Evolutionary conservation across 2,113 vertebrate genomes (phyloP).

Genomic region (Pluvianellus socialis): DNA sequence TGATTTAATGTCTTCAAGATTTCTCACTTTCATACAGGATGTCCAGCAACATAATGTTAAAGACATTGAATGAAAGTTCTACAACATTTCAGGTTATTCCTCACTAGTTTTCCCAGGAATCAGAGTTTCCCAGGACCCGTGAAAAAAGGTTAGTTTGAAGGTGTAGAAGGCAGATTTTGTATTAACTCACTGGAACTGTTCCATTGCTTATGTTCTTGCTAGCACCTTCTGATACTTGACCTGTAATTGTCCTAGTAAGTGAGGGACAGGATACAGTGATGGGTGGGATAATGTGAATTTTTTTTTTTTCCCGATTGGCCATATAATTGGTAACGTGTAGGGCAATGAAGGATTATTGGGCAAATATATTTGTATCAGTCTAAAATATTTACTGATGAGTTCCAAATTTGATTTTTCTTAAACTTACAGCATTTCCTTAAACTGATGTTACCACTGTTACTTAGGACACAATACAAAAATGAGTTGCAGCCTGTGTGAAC

Average conservation of each 20-base stretch:
- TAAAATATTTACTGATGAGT: not conserved
- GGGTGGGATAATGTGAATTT: too few relatives aligned
- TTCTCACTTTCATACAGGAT: not conserved
- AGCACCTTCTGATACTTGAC: not conserved
- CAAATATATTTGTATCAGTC: not conserved
- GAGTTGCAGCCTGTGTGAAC: not conserved
- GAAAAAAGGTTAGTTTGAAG: not conserved
- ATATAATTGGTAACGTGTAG: not conserved
- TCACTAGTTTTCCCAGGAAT: not conserved
- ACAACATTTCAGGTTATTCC: not conserved
- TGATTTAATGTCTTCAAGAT: not conserved
- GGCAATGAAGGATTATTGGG: not conserved
- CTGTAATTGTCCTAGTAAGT: not conserved
- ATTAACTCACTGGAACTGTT: not conserved
- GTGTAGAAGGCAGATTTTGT: rapidly evolving
- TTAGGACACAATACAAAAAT: not conserved
- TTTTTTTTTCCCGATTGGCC: not conserved
- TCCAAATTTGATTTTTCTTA: not conserved
- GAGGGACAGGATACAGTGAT: not conserved
- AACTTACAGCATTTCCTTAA: not conserved
- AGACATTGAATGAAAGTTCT: not conserved
- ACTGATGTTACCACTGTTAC: not conserved
- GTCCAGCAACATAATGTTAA: not conserved
- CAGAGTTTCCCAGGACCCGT: not conserved
- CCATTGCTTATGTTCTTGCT: not conserved